Conservation (phyloP, 2,113 vertebrate species). For the Bos javanicus region DNA sequence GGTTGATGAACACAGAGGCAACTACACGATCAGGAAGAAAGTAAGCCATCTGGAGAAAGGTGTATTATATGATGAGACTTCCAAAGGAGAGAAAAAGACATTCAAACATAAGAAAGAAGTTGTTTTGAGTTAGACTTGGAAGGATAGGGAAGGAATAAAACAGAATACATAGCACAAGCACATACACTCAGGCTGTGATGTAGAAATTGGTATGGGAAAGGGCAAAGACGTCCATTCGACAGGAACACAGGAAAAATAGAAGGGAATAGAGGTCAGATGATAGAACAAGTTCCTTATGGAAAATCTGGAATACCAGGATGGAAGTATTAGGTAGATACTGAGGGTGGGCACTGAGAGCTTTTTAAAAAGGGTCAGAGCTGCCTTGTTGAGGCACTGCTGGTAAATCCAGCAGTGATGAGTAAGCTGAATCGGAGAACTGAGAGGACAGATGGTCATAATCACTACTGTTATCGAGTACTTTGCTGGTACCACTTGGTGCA, state of each 20-base stretch:
- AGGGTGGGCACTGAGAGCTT: background rate
- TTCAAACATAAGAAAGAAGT: background rate
- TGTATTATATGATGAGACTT: background rate
- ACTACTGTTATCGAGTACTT: background rate
- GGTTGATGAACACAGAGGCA: background rate
- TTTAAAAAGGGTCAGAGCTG: background rate
- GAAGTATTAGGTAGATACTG: background rate
- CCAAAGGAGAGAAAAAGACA: background rate
- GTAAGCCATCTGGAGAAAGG: background rate
- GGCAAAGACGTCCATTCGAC: background rate
- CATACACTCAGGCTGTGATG: too few relatives aligned
- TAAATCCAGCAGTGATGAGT: background rate
- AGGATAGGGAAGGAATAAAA: background rate
- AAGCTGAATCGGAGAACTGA: background rate
- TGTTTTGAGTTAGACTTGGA: background rate
- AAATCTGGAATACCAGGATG: background rate
- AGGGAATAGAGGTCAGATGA: background rate
- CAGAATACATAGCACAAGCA: background rate
- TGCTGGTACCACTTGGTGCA: background rate
- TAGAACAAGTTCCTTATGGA: background rate
- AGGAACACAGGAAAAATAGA: background rate
- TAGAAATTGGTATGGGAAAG: background rate
- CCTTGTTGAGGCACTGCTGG: background rate
- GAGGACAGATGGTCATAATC: background rate
- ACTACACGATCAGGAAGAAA: background rate